Percentiles rank a stretch among this genome's conserved stretches.
These are phyloP conservation scores for Leucopsar rothschildi DNA, from an alignment of 2,113 vertebrate genomes.

Conservation along the genomic window DNA sequence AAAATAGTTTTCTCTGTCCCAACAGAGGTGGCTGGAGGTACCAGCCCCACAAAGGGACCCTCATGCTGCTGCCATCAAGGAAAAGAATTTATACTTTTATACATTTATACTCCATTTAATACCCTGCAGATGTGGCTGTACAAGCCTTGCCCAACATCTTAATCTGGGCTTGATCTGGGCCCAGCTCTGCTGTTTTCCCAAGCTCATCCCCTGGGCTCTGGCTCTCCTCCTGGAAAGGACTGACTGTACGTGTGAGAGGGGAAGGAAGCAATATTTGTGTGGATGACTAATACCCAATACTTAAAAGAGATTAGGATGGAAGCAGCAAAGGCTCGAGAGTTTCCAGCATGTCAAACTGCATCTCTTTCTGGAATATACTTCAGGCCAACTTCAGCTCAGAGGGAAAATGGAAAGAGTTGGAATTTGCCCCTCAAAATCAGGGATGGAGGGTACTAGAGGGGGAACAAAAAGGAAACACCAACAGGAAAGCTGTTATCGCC, in stretches of 20 bases:
- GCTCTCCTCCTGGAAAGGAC: not conserved
- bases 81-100: not conserved
- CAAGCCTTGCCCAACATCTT: not conserved
- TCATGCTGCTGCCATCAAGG: not conserved
- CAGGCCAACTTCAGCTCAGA: not conserved
- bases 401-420: not conserved
- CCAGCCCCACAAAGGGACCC: not conserved
- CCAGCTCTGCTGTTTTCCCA: not conserved
- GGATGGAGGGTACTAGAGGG: not conserved
- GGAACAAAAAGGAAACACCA: not conserved
- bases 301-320: constrained; percentile 6
- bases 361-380: not conserved
- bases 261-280: not conserved
- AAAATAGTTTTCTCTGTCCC: not conserved
- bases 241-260: not conserved
- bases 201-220: not conserved
- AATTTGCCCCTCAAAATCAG: not conserved
- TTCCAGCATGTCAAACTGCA: not conserved
- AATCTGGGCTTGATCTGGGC: not conserved
- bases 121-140: not conserved
- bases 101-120: not conserved
- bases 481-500: not conserved
- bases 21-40: not conserved
- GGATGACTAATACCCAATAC: constrained; percentile 37
- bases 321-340: not conserved